Evolutionary conservation across 2,888 invertebrate species (phyloP), one percentile per base, ranked within the genome.

Genomic region (Diaprepes abbreviatus): DNA sequence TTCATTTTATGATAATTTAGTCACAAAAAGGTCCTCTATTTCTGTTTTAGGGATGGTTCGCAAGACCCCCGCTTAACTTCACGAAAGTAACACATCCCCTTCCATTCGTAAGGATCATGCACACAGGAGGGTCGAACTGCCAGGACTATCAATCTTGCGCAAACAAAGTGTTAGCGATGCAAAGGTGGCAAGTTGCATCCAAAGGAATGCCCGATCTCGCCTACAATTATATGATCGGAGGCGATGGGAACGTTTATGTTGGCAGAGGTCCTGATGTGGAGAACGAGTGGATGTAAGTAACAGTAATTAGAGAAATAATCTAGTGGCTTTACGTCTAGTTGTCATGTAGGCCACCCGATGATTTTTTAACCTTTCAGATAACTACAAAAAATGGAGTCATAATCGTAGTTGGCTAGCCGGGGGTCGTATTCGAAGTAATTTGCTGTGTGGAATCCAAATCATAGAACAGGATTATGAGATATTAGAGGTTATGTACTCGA

Each of bases 241-340:
- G 93, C 3, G 93, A 93, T 79, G 93, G 93, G 0, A 91, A 89
- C 0, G 93, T 89, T 0, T 93, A 93, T 80, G 88, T 87, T 73
- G 93, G 92, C 0, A 88, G 93, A 3, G 76, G 75, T 3, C 73
- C 74, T 66, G 73, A 72, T n/a, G 73, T 74, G 3, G 67, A 73
- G 91, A 72, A 73, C 0, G 45, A 70, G 19, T 66, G 73, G 52
- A 57, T 35, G 71, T 71, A 69, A 64, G 65, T 60, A 19, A 12
- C 17, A 45, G 21, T 52, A 12, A 21, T 2, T 4, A 35, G 1
- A n/a, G 9, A 17, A 6, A 24, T 24, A 48, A 12, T 58, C n/a
- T n/a, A n/a, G n/a, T n/a, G n/a, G n/a, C n/a, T n/a, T n/a, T n/a
- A n/a, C n/a, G n/a, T n/a, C n/a, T n/a, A n/a, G n/a, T n/a, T n/a